Evolutionary conservation across 2,797 vertebrate species (phyloP).

Genomic region (Cirrhinus mrigala): DNA sequence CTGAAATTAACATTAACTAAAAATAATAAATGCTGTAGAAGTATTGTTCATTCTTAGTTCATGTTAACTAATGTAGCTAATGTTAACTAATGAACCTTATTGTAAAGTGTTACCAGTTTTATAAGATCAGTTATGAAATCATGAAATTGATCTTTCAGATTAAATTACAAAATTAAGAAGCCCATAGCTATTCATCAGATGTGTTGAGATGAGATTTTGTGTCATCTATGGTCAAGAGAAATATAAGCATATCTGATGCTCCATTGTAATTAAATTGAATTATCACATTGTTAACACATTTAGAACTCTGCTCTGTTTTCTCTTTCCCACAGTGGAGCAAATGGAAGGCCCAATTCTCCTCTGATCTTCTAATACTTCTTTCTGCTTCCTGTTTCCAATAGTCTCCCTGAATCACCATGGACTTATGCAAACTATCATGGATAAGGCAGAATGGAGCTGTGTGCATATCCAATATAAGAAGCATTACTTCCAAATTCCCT

Average conservation of each 20-base stretch:
- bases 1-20: no score
- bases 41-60: no score
- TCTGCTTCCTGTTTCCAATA: constrained; percentile 10
- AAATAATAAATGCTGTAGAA: no score
- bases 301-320: background rate
- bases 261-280: background rate
- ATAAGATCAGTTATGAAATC: background rate
- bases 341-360: background rate
- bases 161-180: background rate
- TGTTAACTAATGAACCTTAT: no score
- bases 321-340: background rate
- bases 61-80: no score
- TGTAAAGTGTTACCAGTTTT: no score
- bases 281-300: constrained; percentile 1
- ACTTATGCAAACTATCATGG: constrained; percentile 31
- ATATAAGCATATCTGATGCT: background rate
- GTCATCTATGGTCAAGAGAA: no score
- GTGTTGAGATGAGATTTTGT: background rate
- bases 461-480: constrained; percentile 80
- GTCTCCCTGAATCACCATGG: constrained; percentile 20
- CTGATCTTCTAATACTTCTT: constrained; percentile 26
- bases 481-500: constrained; percentile 81
- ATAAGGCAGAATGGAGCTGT: constrained; percentile 63
- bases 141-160: background rate
- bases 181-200: background rate